phyloP scores from a whole-genome alignment of 1,140 invertebrate genomes.

The Plectrocnemia conspersa region DNA sequence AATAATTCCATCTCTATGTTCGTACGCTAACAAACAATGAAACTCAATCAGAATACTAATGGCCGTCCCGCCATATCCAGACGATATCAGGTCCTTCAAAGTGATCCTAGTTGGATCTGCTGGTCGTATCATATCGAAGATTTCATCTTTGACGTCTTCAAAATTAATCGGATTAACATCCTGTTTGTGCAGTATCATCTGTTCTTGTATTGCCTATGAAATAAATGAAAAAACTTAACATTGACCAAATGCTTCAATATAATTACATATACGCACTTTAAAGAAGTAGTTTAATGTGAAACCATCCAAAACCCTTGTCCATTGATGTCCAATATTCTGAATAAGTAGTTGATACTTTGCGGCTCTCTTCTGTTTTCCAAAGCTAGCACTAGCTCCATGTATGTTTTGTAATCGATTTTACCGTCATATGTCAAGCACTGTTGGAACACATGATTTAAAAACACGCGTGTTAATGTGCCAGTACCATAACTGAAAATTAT shows the following conservation, averaged over 20 bases:
- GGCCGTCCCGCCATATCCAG: constrained; percentile 89
- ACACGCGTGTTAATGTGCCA: constrained; percentile 85
- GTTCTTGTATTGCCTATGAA: constrained; percentile 81
- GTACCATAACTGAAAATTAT: constrained; percentile 71
- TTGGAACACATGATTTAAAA: constrained; percentile 91
- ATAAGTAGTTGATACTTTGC: constrained; percentile 87
- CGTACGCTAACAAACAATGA: constrained; percentile 94
- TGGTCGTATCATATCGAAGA: constrained; percentile 97
- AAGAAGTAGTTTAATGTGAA: constrained; percentile 94
- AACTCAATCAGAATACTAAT: constrained; percentile 93
- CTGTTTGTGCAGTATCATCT: constrained; percentile 78
- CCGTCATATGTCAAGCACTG: constrained; percentile 92
- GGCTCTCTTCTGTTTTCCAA: constrained; percentile 90
- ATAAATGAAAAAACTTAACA: constrained; percentile 12
- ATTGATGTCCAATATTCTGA: constrained; percentile 88
- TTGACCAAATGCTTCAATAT: not conserved
- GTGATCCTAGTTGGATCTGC: constrained; percentile 81
- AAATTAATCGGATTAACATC: constrained; percentile 84
- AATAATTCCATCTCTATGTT: constrained; percentile 85
- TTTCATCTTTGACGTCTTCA: constrained; percentile 94
- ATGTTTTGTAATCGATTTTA: constrained; percentile 98
- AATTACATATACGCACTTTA: constrained; percentile 59
- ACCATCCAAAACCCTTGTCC: constrained; percentile 79
- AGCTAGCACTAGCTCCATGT: constrained; percentile 90
- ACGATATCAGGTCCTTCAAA: constrained; percentile 72